Percentiles rank a stretch among this genome's conserved stretches.
Evolutionary conservation across 2,797 vertebrate species (phyloP).

Genomic region (Tachyglossus aculeatus): DNA sequence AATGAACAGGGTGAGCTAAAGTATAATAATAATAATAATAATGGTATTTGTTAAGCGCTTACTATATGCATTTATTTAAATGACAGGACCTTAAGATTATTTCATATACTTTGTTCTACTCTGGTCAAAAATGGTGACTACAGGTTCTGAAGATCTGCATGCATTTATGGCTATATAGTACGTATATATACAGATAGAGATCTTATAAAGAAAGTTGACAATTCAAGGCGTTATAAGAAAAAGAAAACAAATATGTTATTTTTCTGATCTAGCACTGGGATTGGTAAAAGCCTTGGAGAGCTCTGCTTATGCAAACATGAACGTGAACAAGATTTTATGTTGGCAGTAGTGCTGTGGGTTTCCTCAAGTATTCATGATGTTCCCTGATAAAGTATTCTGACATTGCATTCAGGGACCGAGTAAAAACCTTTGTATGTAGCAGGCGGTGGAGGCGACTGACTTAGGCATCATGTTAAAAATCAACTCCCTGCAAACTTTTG

Average conservation of each 20-base stretch:
- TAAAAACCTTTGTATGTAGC: constrained; percentile 18
- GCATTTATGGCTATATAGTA: too few species aligned
- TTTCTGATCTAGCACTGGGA: neutral
- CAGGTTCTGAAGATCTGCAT: too few species aligned
- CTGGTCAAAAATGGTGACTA: too few species aligned
- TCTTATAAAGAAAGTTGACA: too few species aligned
- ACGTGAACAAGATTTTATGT: constrained; percentile 38
- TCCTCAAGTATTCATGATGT: constrained; percentile 38
- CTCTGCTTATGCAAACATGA: constrained; percentile 38
- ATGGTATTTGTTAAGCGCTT: too few species aligned
- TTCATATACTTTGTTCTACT: too few species aligned
- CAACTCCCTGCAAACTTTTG: neutral
- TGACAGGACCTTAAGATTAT: neutral
- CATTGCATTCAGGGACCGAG: constrained; percentile 1
- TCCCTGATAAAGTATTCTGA: neutral
- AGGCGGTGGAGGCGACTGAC: neutral
- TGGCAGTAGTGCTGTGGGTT: constrained; percentile 6
- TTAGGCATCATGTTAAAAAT: constrained; percentile 30
- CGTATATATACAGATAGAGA: too few species aligned
- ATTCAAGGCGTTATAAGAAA: neutral
- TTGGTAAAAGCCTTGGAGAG: constrained; percentile 29
- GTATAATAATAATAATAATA: too few species aligned
- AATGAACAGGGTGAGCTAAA: too few species aligned
- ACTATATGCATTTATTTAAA: too few species aligned
- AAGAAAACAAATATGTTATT: neutral